Conservation (phyloP, 2,888 invertebrate species). For the Microchrysa polita region DNA sequence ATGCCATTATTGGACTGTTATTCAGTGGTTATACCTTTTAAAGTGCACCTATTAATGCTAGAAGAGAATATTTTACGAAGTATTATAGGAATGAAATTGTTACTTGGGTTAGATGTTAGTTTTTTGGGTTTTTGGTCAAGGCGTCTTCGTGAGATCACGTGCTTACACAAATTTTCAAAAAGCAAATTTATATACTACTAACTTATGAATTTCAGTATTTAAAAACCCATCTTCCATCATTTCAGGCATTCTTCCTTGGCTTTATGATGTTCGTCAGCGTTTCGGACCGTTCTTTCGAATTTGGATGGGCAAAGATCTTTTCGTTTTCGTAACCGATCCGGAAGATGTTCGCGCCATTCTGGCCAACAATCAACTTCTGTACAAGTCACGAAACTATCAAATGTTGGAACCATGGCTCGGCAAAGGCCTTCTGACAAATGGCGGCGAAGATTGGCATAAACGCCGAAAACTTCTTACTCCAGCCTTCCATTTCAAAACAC, state of each 20-base stretch:
- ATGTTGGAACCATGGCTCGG: conserved; percentile 59
- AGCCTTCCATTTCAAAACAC: conserved; percentile 81
- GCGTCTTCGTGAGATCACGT: no score
- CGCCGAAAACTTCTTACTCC: conserved; percentile 81
- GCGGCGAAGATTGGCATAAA: conserved; percentile 70
- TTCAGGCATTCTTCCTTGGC: conserved; percentile 58
- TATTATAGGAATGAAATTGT: no score
- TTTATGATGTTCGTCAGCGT: conserved; percentile 55
- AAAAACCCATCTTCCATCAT: no score
- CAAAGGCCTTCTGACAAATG: conserved; percentile 59
- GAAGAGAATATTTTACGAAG: no score
- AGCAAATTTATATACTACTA: no score
- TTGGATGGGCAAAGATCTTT: conserved; percentile 61
- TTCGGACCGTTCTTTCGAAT: conserved; percentile 60
- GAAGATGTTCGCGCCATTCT: conserved; percentile 58
- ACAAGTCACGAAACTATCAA: conserved; percentile 58
- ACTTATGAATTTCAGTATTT: no score
- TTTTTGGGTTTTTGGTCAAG: no score
- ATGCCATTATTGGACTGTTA: no score
- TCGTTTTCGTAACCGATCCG: conserved; percentile 58
- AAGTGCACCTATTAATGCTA: no score
- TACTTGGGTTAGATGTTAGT: no score
- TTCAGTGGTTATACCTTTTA: no score
- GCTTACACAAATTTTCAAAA: no score
- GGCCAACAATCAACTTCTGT: conserved; percentile 56